Evolutionary conservation across 2,113 vertebrate species (phyloP).

Genomic region (Tympanuchus pallidicinctus): DNA sequence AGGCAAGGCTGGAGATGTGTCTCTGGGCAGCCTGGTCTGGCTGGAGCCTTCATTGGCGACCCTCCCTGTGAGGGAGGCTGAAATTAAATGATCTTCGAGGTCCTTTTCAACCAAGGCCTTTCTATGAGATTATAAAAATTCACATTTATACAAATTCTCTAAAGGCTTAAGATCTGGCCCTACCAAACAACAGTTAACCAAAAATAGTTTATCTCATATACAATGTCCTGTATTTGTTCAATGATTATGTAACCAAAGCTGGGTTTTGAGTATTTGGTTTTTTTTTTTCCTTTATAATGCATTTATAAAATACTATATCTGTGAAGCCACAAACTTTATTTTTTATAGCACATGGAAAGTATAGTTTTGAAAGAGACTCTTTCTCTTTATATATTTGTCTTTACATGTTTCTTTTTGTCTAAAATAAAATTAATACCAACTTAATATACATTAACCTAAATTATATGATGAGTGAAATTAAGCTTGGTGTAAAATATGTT

Average conservation of each 20-base stretch:
- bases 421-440: neutral
- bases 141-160: neutral
- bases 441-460: neutral
- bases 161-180: neutral
- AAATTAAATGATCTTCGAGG: no score
- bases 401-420: neutral
- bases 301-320: neutral
- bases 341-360: neutral
- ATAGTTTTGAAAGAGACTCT: neutral
- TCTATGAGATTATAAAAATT: neutral
- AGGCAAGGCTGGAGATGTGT: no score
- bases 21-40: no score
- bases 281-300: neutral
- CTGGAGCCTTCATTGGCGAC: no score
- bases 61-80: no score
- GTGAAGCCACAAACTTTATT: neutral
- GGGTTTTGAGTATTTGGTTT: fast-evolving
- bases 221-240: neutral
- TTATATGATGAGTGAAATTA: neutral
- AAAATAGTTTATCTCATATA: neutral
- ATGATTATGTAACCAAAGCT: neutral
- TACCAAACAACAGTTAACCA: neutral
- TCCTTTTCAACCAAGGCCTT: no score
- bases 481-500: neutral
- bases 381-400: neutral